Evolutionary conservation across 2,797 vertebrate species (phyloP).

Genomic region (Trichosurus vulpecula): DNA sequence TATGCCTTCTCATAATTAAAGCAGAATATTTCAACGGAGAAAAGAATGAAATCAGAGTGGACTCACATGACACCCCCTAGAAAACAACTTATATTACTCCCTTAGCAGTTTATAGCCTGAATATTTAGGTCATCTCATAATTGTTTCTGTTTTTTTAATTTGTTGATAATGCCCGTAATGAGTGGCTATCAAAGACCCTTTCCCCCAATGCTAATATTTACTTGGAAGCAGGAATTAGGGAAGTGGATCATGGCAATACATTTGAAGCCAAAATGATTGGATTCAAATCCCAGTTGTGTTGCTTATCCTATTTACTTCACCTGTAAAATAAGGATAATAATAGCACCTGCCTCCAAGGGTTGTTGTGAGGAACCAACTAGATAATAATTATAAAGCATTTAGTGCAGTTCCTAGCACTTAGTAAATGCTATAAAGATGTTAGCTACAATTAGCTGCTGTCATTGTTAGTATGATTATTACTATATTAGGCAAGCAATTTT

Average conservation of each 20-base stretch:
- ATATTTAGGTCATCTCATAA: not conserved
- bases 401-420: not conserved
- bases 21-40: not conserved
- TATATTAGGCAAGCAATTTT: not conserved
- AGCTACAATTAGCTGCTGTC: not conserved
- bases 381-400: not conserved
- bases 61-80: not conserved
- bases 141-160: not conserved
- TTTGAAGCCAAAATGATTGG: not conserved
- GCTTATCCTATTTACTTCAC: not conserved
- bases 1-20: not conserved
- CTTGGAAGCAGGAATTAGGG: not conserved
- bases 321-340: not conserved
- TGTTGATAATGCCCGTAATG: not conserved
- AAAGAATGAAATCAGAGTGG: not conserved
- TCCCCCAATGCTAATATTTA: not conserved
- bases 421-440: not conserved
- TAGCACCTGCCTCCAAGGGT: not conserved
- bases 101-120: not conserved
- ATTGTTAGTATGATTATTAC: not conserved
- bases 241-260: not conserved
- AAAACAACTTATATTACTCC: not conserved
- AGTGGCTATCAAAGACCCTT: not conserved
- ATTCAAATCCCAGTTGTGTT: not conserved
- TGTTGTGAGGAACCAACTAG: not conserved